A percentile compares a stretch with the other conserved stretches of the same genome.
Evolutionary conservation across 2,797 vertebrate genomes (phyloP).

Genomic region (Crocidura indochinensis): DNA sequence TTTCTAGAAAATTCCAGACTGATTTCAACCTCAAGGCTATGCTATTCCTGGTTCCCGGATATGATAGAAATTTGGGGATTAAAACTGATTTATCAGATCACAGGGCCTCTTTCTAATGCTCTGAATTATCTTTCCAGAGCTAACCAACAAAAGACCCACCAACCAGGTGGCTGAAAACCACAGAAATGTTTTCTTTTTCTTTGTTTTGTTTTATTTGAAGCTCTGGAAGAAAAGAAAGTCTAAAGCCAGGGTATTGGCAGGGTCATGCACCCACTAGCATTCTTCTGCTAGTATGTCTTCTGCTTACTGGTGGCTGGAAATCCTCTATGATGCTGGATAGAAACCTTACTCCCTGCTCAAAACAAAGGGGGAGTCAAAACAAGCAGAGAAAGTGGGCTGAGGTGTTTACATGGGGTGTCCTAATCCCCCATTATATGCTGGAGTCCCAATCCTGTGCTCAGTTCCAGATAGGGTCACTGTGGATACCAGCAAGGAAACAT

Average conservation of each 20-base stretch:
- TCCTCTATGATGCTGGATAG: fast-evolving
- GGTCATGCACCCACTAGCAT: background rate
- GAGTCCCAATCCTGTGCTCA: background rate
- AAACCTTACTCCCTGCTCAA: fast-evolving
- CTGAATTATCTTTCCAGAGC: background rate
- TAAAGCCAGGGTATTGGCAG: background rate
- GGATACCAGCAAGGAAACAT: background rate
- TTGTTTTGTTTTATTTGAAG: background rate
- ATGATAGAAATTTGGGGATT: background rate
- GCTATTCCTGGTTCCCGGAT: background rate
- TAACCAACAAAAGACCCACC: background rate
- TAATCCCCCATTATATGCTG: background rate
- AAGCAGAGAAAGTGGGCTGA: no score
- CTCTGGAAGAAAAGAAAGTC: background rate
- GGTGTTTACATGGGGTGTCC: background rate
- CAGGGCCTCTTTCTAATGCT: background rate
- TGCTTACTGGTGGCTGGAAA: background rate
- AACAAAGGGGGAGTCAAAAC: no score
- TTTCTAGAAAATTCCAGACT: background rate
- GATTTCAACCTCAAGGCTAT: background rate
- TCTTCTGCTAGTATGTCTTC: fast-evolving
- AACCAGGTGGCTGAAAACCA: background rate
- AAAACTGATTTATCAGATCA: background rate
- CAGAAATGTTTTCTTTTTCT: background rate
- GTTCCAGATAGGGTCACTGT: background rate